Evolutionary conservation across 2,113 vertebrate species (phyloP).

Genomic region (Caloenas nicobarica): DNA sequence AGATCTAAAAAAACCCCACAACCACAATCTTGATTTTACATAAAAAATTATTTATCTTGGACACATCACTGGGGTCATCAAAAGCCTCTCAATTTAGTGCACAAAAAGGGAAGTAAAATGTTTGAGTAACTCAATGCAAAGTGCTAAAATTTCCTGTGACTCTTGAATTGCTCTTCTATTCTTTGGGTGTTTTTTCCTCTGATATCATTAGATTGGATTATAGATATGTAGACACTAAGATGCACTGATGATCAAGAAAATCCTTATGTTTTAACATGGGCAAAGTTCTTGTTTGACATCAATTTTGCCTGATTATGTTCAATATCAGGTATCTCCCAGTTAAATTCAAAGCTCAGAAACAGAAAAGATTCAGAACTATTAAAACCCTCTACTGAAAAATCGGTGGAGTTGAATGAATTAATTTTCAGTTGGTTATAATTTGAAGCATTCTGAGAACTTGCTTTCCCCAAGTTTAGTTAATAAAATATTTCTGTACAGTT

Average conservation of each 20-base stretch:
- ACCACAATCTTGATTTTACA: not conserved
- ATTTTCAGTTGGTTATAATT: not conserved
- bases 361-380: not conserved
- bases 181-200: not conserved
- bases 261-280: not conserved
- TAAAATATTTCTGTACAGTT: not conserved
- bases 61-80: not conserved
- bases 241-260: not conserved
- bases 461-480: conserved; percentile 26
- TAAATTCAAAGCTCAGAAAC: not conserved
- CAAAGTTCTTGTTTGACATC: not conserved
- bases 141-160: not conserved
- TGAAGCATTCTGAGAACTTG: not conserved
- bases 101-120: not conserved
- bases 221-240: not conserved
- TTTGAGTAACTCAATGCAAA: not conserved
- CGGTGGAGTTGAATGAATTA: not conserved
- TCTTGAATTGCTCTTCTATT: not conserved
- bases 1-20: not conserved
- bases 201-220: not conserved
- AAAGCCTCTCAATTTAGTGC: not conserved
- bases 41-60: not conserved
- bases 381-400: not conserved
- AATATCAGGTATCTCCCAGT: not conserved
- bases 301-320: not conserved